These are phyloP conservation scores for Platorchestia sp. DNA, from an alignment of 1,140 invertebrate genomes.

Conservation along the genomic window DNA sequence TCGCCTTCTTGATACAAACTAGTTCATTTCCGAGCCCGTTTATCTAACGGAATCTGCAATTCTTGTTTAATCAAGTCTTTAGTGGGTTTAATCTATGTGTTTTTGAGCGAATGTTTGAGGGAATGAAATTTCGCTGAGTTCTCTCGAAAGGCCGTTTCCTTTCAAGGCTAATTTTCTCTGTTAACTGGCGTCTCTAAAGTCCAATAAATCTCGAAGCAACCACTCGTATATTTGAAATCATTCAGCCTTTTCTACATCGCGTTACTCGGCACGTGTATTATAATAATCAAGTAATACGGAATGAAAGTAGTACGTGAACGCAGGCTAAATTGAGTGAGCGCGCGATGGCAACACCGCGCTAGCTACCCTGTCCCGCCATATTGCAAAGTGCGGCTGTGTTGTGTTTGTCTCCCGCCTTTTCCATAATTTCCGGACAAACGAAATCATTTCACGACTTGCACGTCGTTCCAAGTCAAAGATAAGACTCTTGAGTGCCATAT, in stretches of 20 bases:
- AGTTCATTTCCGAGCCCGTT: not conserved
- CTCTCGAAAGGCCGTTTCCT: not conserved
- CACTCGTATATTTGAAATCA: not conserved
- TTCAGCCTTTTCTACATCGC: not conserved
- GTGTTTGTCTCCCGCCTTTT: slow-evolving; percentile 25
- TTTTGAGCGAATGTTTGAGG: not conserved
- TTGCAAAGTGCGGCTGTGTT: not conserved
- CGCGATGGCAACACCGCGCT: slow-evolving; percentile 9
- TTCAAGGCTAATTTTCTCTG: not conserved
- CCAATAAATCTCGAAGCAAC: not conserved
- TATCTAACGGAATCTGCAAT: not conserved
- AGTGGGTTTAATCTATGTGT: slow-evolving; percentile 14
- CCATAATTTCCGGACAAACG: not conserved
- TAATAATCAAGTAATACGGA: not conserved
- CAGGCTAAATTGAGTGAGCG: slow-evolving; percentile 38
- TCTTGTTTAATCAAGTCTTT: slow-evolving; percentile 48
- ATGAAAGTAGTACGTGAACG: not conserved
- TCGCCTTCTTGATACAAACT: not conserved
- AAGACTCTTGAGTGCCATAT: not conserved
- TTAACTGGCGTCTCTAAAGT: not conserved
- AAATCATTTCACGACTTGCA: not conserved
- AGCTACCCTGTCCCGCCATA: slow-evolving; percentile 30
- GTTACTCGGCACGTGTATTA: not conserved
- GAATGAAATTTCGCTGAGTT: slow-evolving; percentile 6
- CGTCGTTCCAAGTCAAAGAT: not conserved